Percentiles rank a stretch among this genome's conserved stretches.
Evolutionary conservation across 2,113 vertebrate genomes (phyloP).

Genomic region (Zingel zingel): DNA sequence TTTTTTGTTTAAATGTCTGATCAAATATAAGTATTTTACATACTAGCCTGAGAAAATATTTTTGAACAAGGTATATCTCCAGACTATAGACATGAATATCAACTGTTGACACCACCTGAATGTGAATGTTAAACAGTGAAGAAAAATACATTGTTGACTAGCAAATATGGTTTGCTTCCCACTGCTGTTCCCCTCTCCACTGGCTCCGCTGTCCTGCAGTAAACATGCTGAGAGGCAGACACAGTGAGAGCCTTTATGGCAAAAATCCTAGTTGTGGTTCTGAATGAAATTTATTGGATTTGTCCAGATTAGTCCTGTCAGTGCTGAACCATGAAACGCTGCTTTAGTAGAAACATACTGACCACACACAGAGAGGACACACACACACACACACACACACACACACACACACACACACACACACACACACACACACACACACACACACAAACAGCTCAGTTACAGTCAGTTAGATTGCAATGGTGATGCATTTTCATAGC

Average conservation of each 20-base stretch:
- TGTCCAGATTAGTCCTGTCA: conserved; percentile 4
- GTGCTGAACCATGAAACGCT: background rate
- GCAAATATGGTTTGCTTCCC: background rate
- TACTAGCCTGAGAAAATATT: too few relatives aligned
- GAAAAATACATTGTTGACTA: background rate
- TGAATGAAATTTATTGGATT: conserved; percentile 9
- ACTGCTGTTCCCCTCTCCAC: background rate
- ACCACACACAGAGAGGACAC: background rate
- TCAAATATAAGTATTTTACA: background rate
- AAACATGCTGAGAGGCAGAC: background rate
- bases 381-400: background rate
- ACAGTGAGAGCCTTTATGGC: background rate
- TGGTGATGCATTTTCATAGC: background rate
- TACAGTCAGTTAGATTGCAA: too few relatives aligned
- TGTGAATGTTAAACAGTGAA: background rate
- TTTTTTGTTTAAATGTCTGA: too few relatives aligned
- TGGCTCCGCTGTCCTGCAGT: background rate
- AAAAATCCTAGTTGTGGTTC: background rate
- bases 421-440: background rate
- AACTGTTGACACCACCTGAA: background rate
- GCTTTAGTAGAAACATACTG: background rate
- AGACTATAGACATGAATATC: background rate
- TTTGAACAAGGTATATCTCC: background rate
- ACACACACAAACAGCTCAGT: background rate
- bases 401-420: background rate